Evolutionary conservation across 2,888 invertebrate genomes (phyloP).

Genomic region (Netelia fuscicornis): DNA sequence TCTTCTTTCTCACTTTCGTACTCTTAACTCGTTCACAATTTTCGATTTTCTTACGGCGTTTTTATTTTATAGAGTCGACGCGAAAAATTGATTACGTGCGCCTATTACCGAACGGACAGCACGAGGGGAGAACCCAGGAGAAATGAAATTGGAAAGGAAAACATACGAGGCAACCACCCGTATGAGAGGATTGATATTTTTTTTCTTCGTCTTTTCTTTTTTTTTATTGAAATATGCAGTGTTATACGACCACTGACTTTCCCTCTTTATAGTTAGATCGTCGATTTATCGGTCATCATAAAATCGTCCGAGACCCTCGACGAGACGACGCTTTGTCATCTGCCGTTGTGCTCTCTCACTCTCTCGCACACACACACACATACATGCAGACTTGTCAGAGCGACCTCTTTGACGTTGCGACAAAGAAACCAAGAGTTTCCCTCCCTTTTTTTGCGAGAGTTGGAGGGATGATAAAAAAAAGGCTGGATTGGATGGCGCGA

Average conservation of each 20-base stretch:
- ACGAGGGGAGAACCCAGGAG: background rate
- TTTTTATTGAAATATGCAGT: constrained; percentile 16
- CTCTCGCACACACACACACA: background rate
- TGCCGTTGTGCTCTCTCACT: background rate
- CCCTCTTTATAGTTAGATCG: constrained; percentile 30
- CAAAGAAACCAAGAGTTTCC: background rate
- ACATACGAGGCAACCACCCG: background rate
- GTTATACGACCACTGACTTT: constrained; percentile 8
- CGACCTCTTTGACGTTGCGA: background rate
- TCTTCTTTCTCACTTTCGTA: background rate
- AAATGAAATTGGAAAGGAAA: background rate
- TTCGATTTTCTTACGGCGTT: background rate
- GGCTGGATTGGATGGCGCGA: background rate
- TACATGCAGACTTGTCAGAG: background rate
- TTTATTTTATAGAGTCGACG: constrained; percentile 18
- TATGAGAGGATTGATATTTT: background rate
- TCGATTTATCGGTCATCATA: constrained; percentile 58
- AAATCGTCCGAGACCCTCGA: constrained; percentile 29
- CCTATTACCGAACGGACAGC: constrained; percentile 1
- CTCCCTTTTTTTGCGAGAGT: background rate
- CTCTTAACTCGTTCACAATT: background rate
- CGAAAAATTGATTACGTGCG: constrained; percentile 35
- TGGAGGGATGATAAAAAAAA: background rate
- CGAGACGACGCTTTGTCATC: constrained; percentile 32
- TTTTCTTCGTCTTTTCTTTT: background rate